Base-by-base conservation (phyloP, 2,113 vertebrate species). In the Climacteris rufus region DNA sequence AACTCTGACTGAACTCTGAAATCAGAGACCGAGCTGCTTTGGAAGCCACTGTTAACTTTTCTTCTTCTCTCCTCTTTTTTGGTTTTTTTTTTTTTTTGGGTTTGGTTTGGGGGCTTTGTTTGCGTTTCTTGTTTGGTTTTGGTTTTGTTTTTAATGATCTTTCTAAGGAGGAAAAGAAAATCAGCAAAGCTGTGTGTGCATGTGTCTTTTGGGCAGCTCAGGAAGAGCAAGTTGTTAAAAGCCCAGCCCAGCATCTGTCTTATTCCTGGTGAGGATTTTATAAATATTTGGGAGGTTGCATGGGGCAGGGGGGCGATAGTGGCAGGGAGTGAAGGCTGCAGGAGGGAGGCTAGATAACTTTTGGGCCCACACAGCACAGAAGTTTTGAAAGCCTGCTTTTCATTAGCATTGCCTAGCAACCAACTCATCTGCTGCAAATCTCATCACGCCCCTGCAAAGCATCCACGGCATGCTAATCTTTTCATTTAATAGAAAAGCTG, bases 331-430 rank as follows among this genome's bases (percentile, higher is more conserved):
- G 54, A 6, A 69, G 83, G 64, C 54, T 91, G 49, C 14, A 76
- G 92, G 87, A 77, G 83, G 86, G 90, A 94, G 93, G 91, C 77
- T 52, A 94, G 95, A 96, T 96, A 96, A 93, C 95, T 96, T 96
- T 64, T 80, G 65, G 96, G 80, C 94, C 95, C 96, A 83, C 86
- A 90, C 37, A 40, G 92, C 68, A 60, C 52, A 28, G 92, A 90
- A 95, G 92, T 95, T 97, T 96, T 90, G 87, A 76, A 97, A 96
- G 97, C 77, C 98, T 98, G 97, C 94, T 98, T 98, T 98, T 96
- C 97, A 98, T 98, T 98, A 98, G 94, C 37, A 84, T 96, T 25
- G n/a, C 98, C 96, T 96, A 92, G 97, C 97, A 98, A 98, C 97
- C 33, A 84, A 93, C 96, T 97, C 97, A 96, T 98, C 97, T 96